Conservation (phyloP, 2,113 vertebrate species). For the Phainopepla nitens region DNA sequence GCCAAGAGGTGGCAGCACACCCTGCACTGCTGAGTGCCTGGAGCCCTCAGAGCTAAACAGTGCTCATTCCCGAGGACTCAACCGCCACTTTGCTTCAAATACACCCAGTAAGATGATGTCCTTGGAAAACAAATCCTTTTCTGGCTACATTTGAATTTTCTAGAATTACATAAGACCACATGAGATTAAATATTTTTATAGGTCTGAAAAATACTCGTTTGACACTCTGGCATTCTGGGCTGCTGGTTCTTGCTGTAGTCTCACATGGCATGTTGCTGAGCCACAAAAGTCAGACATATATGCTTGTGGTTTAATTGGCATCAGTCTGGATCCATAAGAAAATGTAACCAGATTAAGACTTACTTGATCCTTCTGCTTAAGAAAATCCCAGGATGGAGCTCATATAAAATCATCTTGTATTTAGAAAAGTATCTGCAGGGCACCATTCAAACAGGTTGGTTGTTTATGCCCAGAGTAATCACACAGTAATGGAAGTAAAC, state of each 20-base stretch:
- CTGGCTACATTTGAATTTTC: neutral
- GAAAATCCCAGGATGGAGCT: neutral
- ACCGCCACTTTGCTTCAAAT: neutral
- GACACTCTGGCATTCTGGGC: neutral
- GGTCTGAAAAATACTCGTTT: neutral
- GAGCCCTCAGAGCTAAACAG: neutral
- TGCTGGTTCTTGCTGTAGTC: neutral
- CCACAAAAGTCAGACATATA: neutral
- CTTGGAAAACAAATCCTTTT: neutral
- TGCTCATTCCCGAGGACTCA: neutral
- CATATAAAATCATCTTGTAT: neutral
- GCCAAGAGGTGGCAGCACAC: slow-evolving; percentile 73
- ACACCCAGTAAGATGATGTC: neutral
- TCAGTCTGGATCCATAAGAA: neutral
- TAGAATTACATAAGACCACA: neutral
- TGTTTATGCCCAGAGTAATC: neutral
- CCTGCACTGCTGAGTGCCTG: neutral
- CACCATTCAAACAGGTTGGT: neutral
- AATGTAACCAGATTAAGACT: neutral
- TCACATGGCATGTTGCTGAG: neutral
- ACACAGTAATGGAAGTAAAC: neutral
- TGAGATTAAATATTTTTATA: neutral
- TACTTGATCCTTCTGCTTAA: neutral
- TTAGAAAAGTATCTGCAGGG: neutral
- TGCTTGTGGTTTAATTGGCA: neutral